Percentiles rank a stretch among this genome's conserved stretches.
Conservation (phyloP, 2,797 vertebrate species). For the Sorex maritimensis region DNA sequence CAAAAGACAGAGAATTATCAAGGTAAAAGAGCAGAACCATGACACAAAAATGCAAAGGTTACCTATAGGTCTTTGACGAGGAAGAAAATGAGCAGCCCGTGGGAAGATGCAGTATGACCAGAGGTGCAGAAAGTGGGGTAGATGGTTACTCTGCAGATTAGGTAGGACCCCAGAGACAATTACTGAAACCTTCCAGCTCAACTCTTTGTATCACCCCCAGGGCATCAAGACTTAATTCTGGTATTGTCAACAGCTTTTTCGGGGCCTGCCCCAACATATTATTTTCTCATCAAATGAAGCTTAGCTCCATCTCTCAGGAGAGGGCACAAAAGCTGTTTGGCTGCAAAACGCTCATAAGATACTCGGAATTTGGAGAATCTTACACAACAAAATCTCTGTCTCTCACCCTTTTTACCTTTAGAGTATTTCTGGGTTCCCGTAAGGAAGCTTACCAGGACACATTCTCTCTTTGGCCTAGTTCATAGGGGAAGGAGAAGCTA, state of each 20-base stretch:
- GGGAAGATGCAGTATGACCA: neutral
- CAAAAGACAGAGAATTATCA: slow-evolving; percentile 3
- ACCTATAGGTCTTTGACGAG: slow-evolving; percentile 21
- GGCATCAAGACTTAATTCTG: neutral
- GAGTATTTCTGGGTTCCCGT: neutral
- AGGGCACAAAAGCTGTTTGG: neutral
- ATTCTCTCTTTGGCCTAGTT: too few species aligned
- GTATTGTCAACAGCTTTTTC: slow-evolving; percentile 31
- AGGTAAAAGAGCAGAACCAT: slow-evolving; percentile 30
- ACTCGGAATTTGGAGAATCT: slow-evolving; percentile 19
- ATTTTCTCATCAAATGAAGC: slow-evolving; percentile 66
- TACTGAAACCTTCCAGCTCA: neutral
- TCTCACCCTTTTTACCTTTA: neutral
- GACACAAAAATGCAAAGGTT: slow-evolving; percentile 6
- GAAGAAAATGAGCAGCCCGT: neutral
- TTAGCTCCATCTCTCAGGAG: neutral
- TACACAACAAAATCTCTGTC: neutral
- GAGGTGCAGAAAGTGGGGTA: neutral
- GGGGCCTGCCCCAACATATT: neutral
- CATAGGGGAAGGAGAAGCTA: neutral
- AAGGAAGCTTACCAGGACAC: neutral
- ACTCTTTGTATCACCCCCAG: slow-evolving; percentile 7
- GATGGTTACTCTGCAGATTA: neutral
- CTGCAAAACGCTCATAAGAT: slow-evolving; percentile 34
- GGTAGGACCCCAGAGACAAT: neutral